Conservation (phyloP, 2,113 vertebrate species). For the Prolemur simus region DNA sequence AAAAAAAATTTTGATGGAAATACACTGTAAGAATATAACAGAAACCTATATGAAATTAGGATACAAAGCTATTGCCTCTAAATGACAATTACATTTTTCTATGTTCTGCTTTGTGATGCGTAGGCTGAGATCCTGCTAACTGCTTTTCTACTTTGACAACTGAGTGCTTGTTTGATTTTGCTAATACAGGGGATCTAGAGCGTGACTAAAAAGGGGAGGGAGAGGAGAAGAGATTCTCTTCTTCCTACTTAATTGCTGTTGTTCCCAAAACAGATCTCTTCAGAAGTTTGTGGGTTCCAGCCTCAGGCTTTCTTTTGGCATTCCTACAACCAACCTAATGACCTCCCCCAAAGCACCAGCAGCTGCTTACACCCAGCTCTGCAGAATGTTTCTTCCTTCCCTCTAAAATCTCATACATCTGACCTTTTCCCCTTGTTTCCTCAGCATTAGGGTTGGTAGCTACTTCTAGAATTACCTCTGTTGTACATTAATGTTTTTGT, state of each 20-base stretch:
- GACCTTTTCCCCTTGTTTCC: rapidly evolving
- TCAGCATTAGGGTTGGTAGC: not conserved
- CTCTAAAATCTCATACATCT: not conserved
- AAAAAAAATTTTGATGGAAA: not conserved
- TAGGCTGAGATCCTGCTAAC: not conserved
- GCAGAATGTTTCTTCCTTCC: rapidly evolving
- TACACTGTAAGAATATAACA: not conserved
- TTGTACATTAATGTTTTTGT: not conserved
- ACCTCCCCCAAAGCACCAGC: not conserved
- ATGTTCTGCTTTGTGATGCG: not conserved
- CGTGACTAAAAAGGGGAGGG: not conserved
- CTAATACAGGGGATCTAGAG: not conserved
- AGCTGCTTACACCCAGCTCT: not conserved
- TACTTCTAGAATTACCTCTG: not conserved
- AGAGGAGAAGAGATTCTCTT: not conserved
- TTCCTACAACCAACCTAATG: not conserved
- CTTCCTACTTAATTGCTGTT: not conserved
- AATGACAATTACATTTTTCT: not conserved
- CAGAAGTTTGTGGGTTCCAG: not conserved
- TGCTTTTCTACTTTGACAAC: not conserved
- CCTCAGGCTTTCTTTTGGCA: not conserved
- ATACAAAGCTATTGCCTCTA: not conserved
- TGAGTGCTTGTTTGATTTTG: not conserved
- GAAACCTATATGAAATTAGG: not conserved
- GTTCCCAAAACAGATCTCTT: not conserved